Percentiles rank a stretch among this genome's conserved stretches.
These are phyloP conservation scores for Aleiodes testaceus DNA, from an alignment of 2,888 invertebrate genomes.

Conservation along the genomic window DNA sequence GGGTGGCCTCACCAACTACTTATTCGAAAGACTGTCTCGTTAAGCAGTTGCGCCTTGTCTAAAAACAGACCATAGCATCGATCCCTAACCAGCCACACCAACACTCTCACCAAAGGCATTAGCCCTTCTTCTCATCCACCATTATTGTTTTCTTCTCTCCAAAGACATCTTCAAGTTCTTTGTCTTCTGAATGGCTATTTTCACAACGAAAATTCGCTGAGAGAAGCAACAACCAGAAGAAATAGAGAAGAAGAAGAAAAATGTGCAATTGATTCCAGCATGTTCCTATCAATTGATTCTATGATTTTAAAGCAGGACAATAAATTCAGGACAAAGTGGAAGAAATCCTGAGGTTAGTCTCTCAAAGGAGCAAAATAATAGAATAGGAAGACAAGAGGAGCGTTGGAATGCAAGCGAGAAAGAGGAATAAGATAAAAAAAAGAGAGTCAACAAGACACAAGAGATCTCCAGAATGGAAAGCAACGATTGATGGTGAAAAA, in stretches of 20 bases:
- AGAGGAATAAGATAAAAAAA: not conserved
- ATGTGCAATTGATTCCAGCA: not conserved
- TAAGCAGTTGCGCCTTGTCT: constrained; percentile 31
- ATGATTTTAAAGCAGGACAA: constrained; percentile 12
- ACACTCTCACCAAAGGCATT: not conserved
- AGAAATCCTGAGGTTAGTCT: not conserved
- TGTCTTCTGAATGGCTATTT: not conserved
- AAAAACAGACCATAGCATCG: constrained; percentile 32
- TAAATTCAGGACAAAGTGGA: constrained; percentile 16
- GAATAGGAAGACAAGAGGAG: not conserved
- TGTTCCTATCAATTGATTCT: constrained; percentile 6
- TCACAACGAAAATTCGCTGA: not conserved
- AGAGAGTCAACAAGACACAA: constrained; percentile 18
- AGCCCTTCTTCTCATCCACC: not conserved
- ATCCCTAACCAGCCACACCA: constrained; percentile 17
- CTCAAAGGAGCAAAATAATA: not conserved
- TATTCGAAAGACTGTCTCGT: constrained; percentile 34
- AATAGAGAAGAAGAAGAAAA: not conserved
- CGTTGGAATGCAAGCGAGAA: constrained; percentile 19
- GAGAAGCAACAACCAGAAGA: not conserved
- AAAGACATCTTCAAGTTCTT: not conserved
- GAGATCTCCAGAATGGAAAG: not conserved
- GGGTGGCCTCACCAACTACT: constrained; percentile 34
- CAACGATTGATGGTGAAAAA: constrained; percentile 22
- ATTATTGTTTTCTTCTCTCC: too few species aligned